Evolutionary conservation across 2,113 vertebrate genomes (phyloP).

Genomic region (Leptocoma aspasia): DNA sequence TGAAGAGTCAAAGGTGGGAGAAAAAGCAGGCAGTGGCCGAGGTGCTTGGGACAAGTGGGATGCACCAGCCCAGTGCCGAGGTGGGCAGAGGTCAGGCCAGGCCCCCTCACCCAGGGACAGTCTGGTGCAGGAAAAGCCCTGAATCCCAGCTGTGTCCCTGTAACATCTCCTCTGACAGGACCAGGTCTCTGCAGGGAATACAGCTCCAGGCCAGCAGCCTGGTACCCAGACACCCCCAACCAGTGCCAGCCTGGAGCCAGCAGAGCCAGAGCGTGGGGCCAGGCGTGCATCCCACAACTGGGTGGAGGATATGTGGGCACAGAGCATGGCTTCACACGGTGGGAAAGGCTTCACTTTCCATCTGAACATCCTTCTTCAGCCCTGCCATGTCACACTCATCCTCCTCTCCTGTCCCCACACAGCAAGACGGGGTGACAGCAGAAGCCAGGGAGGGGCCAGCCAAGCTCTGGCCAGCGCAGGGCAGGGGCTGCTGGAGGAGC

Average conservation of each 20-base stretch:
- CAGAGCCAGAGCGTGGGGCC: fast-evolving
- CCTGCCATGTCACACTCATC: fast-evolving
- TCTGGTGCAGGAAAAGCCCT: neutral
- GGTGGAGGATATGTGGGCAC: neutral
- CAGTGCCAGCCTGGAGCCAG: neutral
- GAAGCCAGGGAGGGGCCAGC: neutral
- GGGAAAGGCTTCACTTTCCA: neutral
- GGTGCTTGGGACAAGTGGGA: neutral
- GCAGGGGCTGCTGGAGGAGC: neutral
- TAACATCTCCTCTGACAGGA: neutral
- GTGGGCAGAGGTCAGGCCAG: neutral
- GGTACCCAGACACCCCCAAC: fast-evolving
- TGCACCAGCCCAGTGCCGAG: neutral
- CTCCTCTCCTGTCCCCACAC: neutral
- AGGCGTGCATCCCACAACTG: fast-evolving
- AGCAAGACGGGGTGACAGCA: fast-evolving
- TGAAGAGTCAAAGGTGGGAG: constrained; percentile 75
- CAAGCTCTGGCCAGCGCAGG: fast-evolving
- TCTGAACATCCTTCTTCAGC: neutral
- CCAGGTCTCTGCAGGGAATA: fast-evolving
- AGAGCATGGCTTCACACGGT: neutral
- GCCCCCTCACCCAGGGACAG: neutral
- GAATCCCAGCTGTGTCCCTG: neutral
- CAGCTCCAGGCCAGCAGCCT: neutral
- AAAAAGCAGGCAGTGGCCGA: constrained; percentile 33